These are phyloP conservation scores for Sussaba pulchella DNA, from an alignment of 2,888 invertebrate species.

Conservation along the genomic window DNA sequence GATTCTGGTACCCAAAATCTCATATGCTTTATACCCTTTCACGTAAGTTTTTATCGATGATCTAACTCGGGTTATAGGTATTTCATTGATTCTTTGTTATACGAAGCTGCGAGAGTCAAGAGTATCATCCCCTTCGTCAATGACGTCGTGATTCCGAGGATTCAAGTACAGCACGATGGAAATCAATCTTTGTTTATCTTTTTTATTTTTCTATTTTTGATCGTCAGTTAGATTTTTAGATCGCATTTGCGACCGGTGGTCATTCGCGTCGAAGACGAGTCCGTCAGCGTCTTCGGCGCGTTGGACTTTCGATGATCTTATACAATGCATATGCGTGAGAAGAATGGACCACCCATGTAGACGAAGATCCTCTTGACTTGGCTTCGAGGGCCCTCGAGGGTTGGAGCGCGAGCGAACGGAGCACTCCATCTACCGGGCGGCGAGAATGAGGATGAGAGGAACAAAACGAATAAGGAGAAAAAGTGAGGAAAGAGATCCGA, in stretches of 20 bases:
- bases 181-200: constrained; percentile 7
- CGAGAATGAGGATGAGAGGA: constrained; percentile 53
- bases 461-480: constrained; percentile 38
- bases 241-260: constrained; percentile 7
- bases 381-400: constrained; percentile 81
- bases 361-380: constrained; percentile 78
- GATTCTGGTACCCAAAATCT: constrained; percentile 39
- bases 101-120: neutral
- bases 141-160: neutral
- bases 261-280: constrained; percentile 14
- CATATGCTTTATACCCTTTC: constrained; percentile 23
- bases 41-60: constrained; percentile 1
- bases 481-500: constrained; percentile 75
- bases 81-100: constrained; percentile 12
- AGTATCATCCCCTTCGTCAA: neutral
- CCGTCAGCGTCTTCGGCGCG: constrained; percentile 67
- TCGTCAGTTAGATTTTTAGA: neutral
- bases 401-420: constrained; percentile 80
- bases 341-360: constrained; percentile 84
- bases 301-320: constrained; percentile 71
- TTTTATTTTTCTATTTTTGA: neutral
- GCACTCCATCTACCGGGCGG: constrained; percentile 78
- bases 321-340: constrained; percentile 81
- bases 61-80: constrained; percentile 9
- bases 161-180: neutral